A percentile compares a stretch with the other conserved stretches of the same genome.
phyloP scores from a whole-genome alignment of 2,113 vertebrate genomes.

The Crypturellus undulatus region DNA sequence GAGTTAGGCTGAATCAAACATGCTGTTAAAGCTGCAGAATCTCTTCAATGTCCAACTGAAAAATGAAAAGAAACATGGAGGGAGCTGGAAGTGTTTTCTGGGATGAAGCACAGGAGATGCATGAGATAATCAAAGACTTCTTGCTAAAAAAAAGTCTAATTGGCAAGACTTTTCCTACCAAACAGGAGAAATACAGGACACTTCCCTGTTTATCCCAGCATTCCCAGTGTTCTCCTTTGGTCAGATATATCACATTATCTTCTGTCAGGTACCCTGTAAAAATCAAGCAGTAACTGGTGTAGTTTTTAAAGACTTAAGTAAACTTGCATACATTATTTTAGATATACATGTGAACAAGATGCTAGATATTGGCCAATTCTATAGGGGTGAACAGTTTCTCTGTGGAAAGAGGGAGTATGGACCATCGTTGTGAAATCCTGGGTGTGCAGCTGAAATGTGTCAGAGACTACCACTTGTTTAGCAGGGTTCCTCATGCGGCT shows the following conservation, averaged over 20 bases:
- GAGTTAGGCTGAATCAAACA: background rate
- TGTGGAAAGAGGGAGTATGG: background rate
- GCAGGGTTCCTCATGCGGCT: background rate
- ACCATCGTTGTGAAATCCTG: rapidly evolving
- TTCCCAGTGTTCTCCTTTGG: background rate
- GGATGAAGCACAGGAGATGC: background rate
- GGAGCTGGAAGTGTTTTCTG: background rate
- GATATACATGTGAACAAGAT: background rate
- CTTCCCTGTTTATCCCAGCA: background rate
- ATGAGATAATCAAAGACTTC: background rate
- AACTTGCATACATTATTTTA: background rate
- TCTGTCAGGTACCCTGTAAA: background rate
- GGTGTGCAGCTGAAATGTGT: background rate
- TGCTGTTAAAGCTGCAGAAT: background rate
- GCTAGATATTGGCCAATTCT: background rate
- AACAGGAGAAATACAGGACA: background rate
- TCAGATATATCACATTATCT: background rate
- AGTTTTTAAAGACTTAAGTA: background rate
- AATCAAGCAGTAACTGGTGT: background rate
- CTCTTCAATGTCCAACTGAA: background rate
- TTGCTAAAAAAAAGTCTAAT: background rate
- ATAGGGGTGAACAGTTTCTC: background rate
- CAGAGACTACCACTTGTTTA: background rate
- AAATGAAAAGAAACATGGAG: no score
- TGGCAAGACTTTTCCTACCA: background rate